phyloP scores from a whole-genome alignment of 2,113 vertebrate species.

The Varanus komodoensis region DNA sequence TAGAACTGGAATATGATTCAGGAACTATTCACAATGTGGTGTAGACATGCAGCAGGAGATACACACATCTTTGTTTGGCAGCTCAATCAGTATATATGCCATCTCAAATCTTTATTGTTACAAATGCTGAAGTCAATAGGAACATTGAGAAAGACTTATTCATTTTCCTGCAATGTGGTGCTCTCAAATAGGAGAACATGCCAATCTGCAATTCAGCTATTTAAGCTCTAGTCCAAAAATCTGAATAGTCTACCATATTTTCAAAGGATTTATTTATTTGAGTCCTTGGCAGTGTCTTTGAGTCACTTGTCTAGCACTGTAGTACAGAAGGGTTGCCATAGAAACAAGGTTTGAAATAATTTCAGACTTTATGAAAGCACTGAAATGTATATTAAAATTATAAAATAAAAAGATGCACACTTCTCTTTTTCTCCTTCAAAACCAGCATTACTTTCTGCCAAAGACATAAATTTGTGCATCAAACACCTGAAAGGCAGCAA shows the following conservation, averaged over 20 bases:
- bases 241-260: not conserved
- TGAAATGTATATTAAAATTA: constrained; percentile 52
- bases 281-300: constrained; percentile 35
- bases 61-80: too few species aligned
- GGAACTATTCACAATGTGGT: not conserved
- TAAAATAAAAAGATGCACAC: constrained; percentile 20
- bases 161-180: not conserved
- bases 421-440: constrained; percentile 40
- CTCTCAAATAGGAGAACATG: not conserved
- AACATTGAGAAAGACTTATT: not conserved
- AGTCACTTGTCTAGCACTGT: not conserved
- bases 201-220: not conserved
- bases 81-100: not conserved
- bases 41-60: not conserved
- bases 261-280: constrained; percentile 57
- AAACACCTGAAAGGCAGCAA: not conserved
- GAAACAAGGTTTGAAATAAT: constrained; percentile 68
- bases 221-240: constrained; percentile 2
- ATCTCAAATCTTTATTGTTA: not conserved
- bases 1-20: not conserved
- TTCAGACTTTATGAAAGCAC: constrained; percentile 60
- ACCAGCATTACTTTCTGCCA: not conserved
- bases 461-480: not conserved
- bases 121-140: not conserved
- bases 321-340: constrained; percentile 63